Evolutionary conservation across 1,140 invertebrate genomes (phyloP).

Genomic region (Trichonephila inaurata): DNA sequence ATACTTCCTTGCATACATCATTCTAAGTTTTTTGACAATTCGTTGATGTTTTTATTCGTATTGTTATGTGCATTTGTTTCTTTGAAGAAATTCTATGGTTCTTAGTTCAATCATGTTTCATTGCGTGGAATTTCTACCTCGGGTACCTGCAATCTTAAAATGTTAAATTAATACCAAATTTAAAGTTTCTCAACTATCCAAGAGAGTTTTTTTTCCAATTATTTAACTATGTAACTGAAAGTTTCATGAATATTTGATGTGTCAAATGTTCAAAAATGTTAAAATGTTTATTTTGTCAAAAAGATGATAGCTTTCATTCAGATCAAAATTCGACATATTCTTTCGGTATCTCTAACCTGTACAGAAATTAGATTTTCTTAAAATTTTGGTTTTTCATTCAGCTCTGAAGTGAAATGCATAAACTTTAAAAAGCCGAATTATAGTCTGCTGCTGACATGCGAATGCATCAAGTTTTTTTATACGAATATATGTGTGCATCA

Average conservation of each 20-base stretch:
- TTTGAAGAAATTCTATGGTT: not conserved
- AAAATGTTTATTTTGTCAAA: too few species aligned
- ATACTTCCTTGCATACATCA: not conserved
- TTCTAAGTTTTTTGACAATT: not conserved
- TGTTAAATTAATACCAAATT: not conserved
- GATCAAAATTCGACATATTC: not conserved
- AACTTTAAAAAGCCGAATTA: conserved; percentile 33
- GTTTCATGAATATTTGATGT: too few species aligned
- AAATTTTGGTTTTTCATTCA: not conserved
- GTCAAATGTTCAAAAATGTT: too few species aligned
- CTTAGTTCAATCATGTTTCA: not conserved
- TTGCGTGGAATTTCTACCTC: not conserved
- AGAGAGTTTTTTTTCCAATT: not conserved
- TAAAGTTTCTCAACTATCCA: not conserved
- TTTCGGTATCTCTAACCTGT: not conserved
- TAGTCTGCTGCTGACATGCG: not conserved
- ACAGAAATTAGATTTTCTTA: not conserved
- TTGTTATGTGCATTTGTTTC: not conserved
- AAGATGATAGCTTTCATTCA: too few species aligned
- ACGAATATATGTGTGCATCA: conserved; percentile 23
- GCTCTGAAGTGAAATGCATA: not conserved
- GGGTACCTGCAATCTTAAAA: not conserved
- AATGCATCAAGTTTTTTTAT: conserved; percentile 4
- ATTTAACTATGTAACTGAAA: too few species aligned
- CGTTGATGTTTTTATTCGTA: not conserved